These are phyloP conservation scores for Campoletis raptor DNA, from an alignment of 2,888 invertebrate species.

Conservation along the genomic window DNA sequence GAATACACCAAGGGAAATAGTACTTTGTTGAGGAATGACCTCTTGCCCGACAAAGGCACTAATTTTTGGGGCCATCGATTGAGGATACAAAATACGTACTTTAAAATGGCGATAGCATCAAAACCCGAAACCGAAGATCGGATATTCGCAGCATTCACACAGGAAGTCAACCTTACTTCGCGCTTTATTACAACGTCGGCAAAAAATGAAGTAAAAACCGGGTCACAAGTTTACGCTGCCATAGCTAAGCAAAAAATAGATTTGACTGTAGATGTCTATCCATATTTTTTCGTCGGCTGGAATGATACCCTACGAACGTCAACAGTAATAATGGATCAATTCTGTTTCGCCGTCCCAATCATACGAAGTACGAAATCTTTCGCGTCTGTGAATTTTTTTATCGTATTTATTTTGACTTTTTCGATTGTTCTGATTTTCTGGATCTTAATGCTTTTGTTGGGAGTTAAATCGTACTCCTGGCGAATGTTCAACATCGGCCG, in stretches of 20 bases:
- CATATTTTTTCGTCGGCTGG: constrained; percentile 14
- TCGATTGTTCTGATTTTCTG: constrained; percentile 36
- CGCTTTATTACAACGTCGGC: not conserved
- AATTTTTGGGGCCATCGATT: constrained; percentile 71
- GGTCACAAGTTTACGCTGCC: not conserved
- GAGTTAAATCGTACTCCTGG: constrained; percentile 47
- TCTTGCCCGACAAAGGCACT: constrained; percentile 69
- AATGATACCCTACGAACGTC: constrained; percentile 20
- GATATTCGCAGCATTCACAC: not conserved
- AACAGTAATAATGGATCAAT: constrained; percentile 19
- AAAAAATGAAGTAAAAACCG: not conserved
- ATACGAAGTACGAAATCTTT: constrained; percentile 1
- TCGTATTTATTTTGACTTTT: constrained; percentile 24
- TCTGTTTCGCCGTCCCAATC: constrained; percentile 66
- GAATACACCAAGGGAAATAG: not conserved
- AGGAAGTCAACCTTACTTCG: constrained; percentile 23
- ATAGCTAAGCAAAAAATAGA: constrained; percentile 50
- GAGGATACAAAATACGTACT: no score
- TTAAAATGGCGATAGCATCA: no score
- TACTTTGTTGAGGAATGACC: not conserved
- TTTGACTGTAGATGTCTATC: not conserved
- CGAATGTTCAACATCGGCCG: constrained; percentile 45
- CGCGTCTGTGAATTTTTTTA: not conserved
- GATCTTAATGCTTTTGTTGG: constrained; percentile 5
- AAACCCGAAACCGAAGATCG: no score